Base-by-base conservation (phyloP, 2,113 vertebrate species). In the Psettodes erumei region DNA sequence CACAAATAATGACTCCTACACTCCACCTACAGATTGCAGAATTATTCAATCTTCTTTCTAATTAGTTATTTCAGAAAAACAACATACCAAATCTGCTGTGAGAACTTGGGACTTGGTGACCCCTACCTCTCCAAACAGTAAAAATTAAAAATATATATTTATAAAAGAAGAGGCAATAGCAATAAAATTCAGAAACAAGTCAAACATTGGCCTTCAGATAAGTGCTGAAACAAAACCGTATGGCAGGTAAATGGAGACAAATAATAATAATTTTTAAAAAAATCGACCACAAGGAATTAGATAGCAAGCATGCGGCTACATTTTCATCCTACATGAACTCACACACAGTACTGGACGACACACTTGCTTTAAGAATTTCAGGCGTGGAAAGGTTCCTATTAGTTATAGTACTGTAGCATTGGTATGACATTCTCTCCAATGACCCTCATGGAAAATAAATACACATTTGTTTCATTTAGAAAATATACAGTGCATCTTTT, bases 401-500 rank as follows among this genome's bases (percentile, higher is more conserved):
- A 89, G 90, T 83, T 87, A 85, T 86, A 90, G 75, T 89, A 88
- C 77, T 91, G 80, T 90, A 89, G 75, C 89, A 87, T 78, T 68
- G 88, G 84, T 75, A 90, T 91, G 90, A 90, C 91, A 93, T 93
- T 94, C 90, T 89, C 89, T 92, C 90, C 89, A 91, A 66, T 91
- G 90, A 94, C 89, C 88, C 88, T 92, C 88, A 86, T 92, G 89
- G 91, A 94, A 94, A 94, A 93, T 92, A 93, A 94, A 94, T 89
- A 93, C 88, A 91, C 77, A 86, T 91, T 94, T 93, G 80, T 75
- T 88, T 92, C 86, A 86, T 92, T 92, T 93, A 93, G 91, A 94
- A 94, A 94, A 94, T 94, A 94, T 94, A 94, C 94, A 93, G 91
- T 91, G 91, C 83, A 92, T 93, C 75, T 92, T 90, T 91, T 93